These are phyloP conservation scores for Drosophila eohydei DNA, from an alignment of 2,888 invertebrate species.

Conservation along the genomic window DNA sequence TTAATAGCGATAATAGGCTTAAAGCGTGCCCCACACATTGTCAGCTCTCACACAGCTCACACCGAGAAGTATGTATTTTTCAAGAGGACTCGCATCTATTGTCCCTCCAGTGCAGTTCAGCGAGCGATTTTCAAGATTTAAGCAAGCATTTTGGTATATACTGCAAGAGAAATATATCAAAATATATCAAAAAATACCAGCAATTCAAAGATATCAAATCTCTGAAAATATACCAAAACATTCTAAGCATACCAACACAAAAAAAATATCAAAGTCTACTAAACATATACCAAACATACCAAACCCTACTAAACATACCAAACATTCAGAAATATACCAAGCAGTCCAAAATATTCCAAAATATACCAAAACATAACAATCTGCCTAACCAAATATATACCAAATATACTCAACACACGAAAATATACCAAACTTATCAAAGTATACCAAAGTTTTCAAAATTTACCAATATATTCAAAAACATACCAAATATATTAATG, in stretches of 20 bases:
- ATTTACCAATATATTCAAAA: too few relatives aligned
- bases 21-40: constrained; percentile 15
- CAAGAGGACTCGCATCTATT: background rate
- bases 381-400: too few relatives aligned
- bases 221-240: background rate
- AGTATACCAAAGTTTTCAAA: too few relatives aligned
- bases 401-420: too few relatives aligned
- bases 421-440: too few relatives aligned
- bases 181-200: background rate
- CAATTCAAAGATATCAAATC: background rate
- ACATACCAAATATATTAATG: too few relatives aligned
- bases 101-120: background rate
- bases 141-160: background rate
- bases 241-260: background rate
- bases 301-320: background rate
- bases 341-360: background rate
- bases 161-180: background rate
- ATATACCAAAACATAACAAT: too few relatives aligned
- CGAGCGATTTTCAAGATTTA: background rate
- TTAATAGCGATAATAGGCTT: constrained; percentile 58
- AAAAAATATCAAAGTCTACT: too few relatives aligned
- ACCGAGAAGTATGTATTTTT: background rate
- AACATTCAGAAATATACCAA: background rate
- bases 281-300: background rate
- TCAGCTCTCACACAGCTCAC: background rate